These are phyloP conservation scores for Geodia barretti DNA, from an alignment of 37 sponge, comb jelly and placozoan species.

Conservation along the genomic window DNA sequence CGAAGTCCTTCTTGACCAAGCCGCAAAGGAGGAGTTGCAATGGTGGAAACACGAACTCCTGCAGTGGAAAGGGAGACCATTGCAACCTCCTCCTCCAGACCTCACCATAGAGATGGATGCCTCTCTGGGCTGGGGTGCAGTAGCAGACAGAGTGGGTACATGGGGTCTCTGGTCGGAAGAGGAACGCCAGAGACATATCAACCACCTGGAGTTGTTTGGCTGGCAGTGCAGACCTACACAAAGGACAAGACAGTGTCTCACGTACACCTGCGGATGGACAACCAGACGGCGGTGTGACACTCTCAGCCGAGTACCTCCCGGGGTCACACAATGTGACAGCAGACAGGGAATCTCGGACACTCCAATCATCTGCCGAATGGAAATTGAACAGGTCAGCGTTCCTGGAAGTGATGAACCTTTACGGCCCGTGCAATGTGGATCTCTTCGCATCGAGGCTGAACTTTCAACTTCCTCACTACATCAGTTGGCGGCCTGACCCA, in stretches of 20 bases:
- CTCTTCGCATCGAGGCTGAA: conserved; percentile 23
- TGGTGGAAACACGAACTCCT: conserved; percentile 22
- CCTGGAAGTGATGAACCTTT: background rate
- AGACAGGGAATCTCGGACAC: conserved; percentile 1
- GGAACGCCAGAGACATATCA: conserved; percentile 42
- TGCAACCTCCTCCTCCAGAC: conserved; percentile 6
- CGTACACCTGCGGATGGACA: conserved; percentile 4
- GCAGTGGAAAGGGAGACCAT: conserved; percentile 17
- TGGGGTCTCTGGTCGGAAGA: conserved; percentile 41
- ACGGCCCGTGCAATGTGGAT: conserved; percentile 17
- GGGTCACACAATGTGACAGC: conserved; percentile 5
- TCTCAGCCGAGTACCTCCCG: conserved; percentile 35
- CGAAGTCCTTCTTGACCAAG: background rate
- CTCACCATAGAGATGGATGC: conserved; percentile 37
- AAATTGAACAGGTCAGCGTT: background rate
- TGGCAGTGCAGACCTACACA: conserved; percentile 27
- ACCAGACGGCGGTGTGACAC: conserved; percentile 9
- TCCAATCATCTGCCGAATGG: background rate
- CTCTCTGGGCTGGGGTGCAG: conserved; percentile 43
- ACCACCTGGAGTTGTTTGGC: conserved; percentile 50
- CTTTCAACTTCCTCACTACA: conserved; percentile 9
- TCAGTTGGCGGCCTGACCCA: conserved; percentile 31
- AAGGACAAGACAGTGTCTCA: conserved; percentile 14
- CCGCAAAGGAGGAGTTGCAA: conserved; percentile 12
- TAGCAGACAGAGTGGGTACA: conserved; percentile 16